Conservation (phyloP, 2,797 vertebrate species). For the Clamator glandarius region DNA sequence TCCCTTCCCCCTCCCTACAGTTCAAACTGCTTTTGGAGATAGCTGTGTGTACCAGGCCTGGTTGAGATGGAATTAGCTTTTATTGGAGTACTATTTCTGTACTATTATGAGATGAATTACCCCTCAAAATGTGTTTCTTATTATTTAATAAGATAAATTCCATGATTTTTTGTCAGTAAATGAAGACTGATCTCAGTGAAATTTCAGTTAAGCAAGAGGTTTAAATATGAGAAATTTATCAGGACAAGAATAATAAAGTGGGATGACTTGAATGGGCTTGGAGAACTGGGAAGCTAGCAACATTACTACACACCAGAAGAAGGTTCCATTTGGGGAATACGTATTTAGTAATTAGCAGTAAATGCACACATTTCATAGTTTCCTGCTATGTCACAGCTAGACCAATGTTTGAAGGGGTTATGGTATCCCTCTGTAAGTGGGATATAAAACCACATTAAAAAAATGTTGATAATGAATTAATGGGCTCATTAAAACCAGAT, state of each 20-base stretch:
- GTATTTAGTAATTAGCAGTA: background rate
- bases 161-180: background rate
- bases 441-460: background rate
- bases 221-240: background rate
- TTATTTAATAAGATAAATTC: background rate
- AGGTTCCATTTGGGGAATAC: background rate
- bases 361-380: background rate
- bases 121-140: background rate
- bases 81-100: background rate
- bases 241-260: background rate
- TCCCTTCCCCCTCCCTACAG: background rate
- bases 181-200: background rate
- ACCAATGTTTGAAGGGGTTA: background rate
- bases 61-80: background rate
- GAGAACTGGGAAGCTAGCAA: background rate
- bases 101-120: background rate
- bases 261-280: background rate
- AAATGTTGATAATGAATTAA: background rate
- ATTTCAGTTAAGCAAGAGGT: background rate
- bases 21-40: background rate
- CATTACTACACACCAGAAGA: background rate
- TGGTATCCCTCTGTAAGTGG: background rate
- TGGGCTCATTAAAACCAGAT: background rate
- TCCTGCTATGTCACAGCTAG: background rate
- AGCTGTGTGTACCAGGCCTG: background rate